Conservation (phyloP, 2,888 invertebrate genomes). For the Pardosa pseudoannulata region DNA sequence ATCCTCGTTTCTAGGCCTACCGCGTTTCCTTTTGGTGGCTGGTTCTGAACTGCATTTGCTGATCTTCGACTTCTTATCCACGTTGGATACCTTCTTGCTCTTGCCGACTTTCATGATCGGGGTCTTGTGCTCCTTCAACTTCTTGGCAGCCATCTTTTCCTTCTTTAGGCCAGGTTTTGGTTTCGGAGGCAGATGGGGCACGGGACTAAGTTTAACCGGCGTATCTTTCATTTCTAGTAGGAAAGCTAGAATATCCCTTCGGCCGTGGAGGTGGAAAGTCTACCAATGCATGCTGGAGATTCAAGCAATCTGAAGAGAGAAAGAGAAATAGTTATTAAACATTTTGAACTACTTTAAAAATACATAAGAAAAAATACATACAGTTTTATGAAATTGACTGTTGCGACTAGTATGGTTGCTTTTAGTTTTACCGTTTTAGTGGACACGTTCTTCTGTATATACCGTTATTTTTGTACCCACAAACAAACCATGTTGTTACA, state of each 20-base stretch:
- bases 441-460: no score
- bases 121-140: slow-evolving; percentile 37
- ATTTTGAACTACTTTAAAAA: no score
- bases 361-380: no score
- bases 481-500: no score
- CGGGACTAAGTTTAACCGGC: slow-evolving; percentile 22
- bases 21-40: slow-evolving; percentile 42
- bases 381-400: no score
- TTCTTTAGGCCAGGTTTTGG: slow-evolving; percentile 50
- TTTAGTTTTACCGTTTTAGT: no score
- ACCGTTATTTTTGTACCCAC: no score
- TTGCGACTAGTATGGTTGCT: no score
- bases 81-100: slow-evolving; percentile 22
- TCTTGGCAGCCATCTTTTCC: slow-evolving; percentile 45
- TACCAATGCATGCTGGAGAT: not conserved
- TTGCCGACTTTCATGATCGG: slow-evolving; percentile 24
- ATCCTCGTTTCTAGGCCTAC: slow-evolving; percentile 43
- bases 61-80: slow-evolving; percentile 30
- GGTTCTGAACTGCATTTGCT: not conserved
- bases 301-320: slow-evolving; percentile 3
- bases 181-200: slow-evolving; percentile 16
- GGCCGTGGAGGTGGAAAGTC: slow-evolving; percentile 14
- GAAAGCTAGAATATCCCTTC: slow-evolving; percentile 23
- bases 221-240: slow-evolving; percentile 48
- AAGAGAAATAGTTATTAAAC: not conserved